These are phyloP conservation scores for Hemibagrus wyckioides DNA, from an alignment of 2,113 vertebrate species.

Conservation along the genomic window DNA sequence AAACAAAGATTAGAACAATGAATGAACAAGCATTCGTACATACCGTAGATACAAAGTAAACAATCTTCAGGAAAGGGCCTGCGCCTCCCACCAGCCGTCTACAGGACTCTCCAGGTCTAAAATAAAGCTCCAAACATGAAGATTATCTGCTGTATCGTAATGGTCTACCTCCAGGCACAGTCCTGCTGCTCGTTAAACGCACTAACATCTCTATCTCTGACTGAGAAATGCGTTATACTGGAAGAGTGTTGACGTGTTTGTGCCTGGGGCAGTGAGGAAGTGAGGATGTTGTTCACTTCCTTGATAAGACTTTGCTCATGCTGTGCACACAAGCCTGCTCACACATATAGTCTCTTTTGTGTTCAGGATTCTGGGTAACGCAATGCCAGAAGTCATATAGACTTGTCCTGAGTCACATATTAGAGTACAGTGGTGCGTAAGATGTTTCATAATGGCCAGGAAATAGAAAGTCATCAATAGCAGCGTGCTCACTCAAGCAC, in stretches of 20 bases:
- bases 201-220: neutral
- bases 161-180: constrained; percentile 2
- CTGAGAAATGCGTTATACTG: neutral
- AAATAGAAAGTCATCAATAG: neutral
- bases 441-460: neutral
- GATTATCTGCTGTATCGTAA: constrained; percentile 4
- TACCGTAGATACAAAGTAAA: neutral
- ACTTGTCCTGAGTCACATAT: neutral
- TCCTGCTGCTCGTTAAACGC: neutral
- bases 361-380: neutral
- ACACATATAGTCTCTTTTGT: no score
- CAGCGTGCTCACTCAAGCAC: neutral
- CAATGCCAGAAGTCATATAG: neutral
- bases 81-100: no score
- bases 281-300: neutral
- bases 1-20: no score
- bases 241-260: constrained; percentile 1
- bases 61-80: neutral
- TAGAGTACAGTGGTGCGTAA: no score
- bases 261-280: constrained; percentile 10
- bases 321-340: neutral
- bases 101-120: neutral
- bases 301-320: constrained; percentile 16
- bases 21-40: no score
- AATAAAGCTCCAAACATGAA: neutral